Percentiles rank a stretch among this genome's conserved stretches.
These are phyloP conservation scores for Eutrigla gurnardus DNA, from an alignment of 2,797 vertebrate genomes.

Conservation along the genomic window DNA sequence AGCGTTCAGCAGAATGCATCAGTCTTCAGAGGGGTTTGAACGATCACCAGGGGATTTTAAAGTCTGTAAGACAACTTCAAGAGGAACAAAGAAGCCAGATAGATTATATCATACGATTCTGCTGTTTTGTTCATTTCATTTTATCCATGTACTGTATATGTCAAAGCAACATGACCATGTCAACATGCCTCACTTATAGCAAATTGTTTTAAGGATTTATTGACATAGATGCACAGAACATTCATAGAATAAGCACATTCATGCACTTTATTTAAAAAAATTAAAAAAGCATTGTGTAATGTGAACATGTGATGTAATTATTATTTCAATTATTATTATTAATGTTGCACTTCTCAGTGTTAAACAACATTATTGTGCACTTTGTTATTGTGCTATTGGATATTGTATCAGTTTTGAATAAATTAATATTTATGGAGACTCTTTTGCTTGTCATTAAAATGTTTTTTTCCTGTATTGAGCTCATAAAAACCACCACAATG, in stretches of 20 bases:
- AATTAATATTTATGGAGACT: conserved; percentile 32
- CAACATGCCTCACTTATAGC: conserved; percentile 4
- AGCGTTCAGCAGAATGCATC: neutral
- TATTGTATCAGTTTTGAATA: conserved; percentile 32
- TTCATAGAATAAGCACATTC: conserved; percentile 2
- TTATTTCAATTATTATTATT: neutral
- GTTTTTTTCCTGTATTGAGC: neutral
- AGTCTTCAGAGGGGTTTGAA: neutral
- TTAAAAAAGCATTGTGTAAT: neutral
- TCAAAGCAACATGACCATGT: neutral
- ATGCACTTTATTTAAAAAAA: conserved; percentile 44
- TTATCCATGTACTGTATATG: neutral
- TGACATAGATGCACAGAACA: conserved; percentile 4
- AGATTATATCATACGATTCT: neutral
- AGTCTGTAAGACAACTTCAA: neutral
- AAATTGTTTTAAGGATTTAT: conserved; percentile 6
- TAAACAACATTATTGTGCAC: neutral
- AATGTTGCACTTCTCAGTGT: conserved; percentile 15
- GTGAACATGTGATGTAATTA: conserved; percentile 6
- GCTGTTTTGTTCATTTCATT: conserved; percentile 7
- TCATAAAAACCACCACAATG: neutral
- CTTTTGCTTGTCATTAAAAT: neutral
- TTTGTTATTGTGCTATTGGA: neutral
- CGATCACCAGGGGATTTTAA: neutral
- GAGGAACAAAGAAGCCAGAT: neutral